Base-by-base conservation (phyloP, 1,140 invertebrate genomes). In the Atopsyche davidsoni region DNA sequence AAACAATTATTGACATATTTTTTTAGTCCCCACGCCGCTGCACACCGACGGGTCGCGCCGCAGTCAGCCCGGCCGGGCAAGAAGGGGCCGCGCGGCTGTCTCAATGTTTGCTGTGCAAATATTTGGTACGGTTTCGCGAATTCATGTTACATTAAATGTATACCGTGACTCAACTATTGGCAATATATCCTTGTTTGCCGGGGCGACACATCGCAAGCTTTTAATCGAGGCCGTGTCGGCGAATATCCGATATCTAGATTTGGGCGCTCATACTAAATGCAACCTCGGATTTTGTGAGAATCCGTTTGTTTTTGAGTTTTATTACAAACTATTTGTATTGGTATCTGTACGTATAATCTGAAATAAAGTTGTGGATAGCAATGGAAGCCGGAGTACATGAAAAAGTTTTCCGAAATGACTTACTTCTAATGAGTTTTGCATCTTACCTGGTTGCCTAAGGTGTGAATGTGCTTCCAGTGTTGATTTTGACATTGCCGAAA, bases 401-500 rank as follows among this genome's bases (percentile, higher is more conserved):
- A n/a, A n/a, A n/a, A n/a, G n/a, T n/a, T n/a, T n/a, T n/a, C n/a
- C n/a, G n/a, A n/a, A n/a, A n/a, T n/a, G n/a, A n/a, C n/a, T n/a
- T n/a, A n/a, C n/a, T n/a, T n/a, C n/a, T n/a, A n/a, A n/a, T n/a
- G n/a, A n/a, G n/a, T n/a, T n/a, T n/a, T n/a, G n/a, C n/a, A n/a
- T 28, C 11, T 16, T 73, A 89, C 87, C 86, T 76, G 87, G 86
- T 75, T 90, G 87, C 67, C 87, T 77, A 58, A 90, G 78, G 76
- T 90, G 87, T 60, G 84, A 80, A 69, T 90, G 87, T 45, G 86
- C 82, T 68, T 90, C 87, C 62, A 89, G 68, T 50, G 83, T 82
- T 57, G 86, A 80, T 72, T 90, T 89, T 38, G 72, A 72, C 68
- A 75, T 75, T 31, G 75, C 76, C 31, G 79, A 79, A 58, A 86